Percentiles rank a stretch among this genome's conserved stretches.
Evolutionary conservation across 2,113 vertebrate species (phyloP).

Genomic region (Coreoperca whiteheadi): DNA sequence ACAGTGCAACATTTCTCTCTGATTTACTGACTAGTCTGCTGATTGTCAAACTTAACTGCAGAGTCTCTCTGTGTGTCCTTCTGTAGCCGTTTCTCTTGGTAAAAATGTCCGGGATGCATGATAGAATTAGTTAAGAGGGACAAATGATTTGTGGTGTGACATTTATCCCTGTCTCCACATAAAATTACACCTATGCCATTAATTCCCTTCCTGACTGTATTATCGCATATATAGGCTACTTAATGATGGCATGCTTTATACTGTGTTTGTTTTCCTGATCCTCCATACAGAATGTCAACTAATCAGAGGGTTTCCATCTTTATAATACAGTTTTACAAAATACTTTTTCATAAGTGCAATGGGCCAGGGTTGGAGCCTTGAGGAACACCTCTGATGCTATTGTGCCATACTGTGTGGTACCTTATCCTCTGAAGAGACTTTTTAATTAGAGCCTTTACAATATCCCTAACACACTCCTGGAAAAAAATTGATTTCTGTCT

Average conservation of each 20-base stretch:
- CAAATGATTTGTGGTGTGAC: background rate
- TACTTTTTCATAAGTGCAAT: background rate
- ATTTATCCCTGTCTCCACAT: background rate
- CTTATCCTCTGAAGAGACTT: background rate
- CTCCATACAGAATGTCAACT: background rate
- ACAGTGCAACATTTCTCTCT: background rate
- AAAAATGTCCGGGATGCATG: background rate
- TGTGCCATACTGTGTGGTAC: background rate
- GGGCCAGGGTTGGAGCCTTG: slow-evolving; percentile 8
- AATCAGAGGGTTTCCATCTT: background rate
- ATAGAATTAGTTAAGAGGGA: background rate
- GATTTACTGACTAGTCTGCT: background rate
- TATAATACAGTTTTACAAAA: background rate
- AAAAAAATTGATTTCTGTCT: background rate
- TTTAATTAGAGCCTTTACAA: slow-evolving; percentile 22
- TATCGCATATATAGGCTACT: background rate
- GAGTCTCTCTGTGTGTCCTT: too few species aligned
- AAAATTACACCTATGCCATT: background rate
- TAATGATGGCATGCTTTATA: background rate
- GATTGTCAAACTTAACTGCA: background rate
- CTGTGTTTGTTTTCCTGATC: background rate
- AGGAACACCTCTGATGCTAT: background rate
- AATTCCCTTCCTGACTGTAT: background rate
- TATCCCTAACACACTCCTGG: background rate
- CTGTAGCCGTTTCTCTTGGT: background rate